phyloP scores from a whole-genome alignment of 1,140 invertebrate genomes.

The Linepithema humile region DNA sequence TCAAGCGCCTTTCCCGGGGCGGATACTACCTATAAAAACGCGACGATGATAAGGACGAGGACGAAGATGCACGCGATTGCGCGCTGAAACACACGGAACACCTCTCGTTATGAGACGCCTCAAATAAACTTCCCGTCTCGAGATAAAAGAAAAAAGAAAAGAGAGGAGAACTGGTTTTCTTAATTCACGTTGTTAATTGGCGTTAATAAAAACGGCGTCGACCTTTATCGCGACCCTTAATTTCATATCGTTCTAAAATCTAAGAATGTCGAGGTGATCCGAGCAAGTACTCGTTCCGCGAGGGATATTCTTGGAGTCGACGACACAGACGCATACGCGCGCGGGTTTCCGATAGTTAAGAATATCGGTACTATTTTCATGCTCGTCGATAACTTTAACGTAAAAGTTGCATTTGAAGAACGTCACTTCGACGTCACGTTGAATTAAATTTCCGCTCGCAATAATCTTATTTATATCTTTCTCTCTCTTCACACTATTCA shows the following conservation, averaged over 20 bases:
- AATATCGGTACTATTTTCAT: constrained; percentile 43
- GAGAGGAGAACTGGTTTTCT: constrained; percentile 12
- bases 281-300: background rate
- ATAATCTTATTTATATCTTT: background rate
- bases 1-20: constrained; percentile 65
- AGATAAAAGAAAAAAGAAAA: background rate
- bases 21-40: constrained; percentile 50
- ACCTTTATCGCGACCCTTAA: constrained; percentile 7
- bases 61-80: constrained; percentile 34
- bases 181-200: constrained; percentile 19
- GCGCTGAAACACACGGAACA: background rate
- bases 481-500: background rate
- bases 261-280: background rate
- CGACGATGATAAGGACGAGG: constrained; percentile 43
- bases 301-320: constrained; percentile 12
- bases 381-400: constrained; percentile 34
- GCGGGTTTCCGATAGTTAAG: constrained; percentile 22
- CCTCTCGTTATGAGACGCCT: constrained; percentile 22
- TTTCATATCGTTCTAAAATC: background rate
- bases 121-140: constrained; percentile 1
- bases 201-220: constrained; percentile 7
- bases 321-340: background rate
- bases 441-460: background rate
- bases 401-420: constrained; percentile 8
- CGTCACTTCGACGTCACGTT: too few species aligned